Evolutionary conservation across 2,797 vertebrate species (phyloP), one percentile per base, ranked within the genome.

Genomic region (Lacerta viridis): DNA sequence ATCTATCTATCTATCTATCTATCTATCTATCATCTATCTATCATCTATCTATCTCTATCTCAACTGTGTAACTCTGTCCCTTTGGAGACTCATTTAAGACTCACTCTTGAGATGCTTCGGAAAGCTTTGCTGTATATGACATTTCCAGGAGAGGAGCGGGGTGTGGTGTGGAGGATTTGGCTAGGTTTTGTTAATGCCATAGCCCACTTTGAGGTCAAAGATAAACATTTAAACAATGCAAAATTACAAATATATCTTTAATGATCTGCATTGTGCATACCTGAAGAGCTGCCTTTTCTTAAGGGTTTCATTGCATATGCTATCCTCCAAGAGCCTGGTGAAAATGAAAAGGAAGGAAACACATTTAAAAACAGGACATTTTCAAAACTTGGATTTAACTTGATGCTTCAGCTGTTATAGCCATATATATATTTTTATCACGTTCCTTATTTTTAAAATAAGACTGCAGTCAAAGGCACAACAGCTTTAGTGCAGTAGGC

Each of bases 201-300:
- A 74, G n/a, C n/a, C 36, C 13, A 74, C 33, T 74, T 29, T 66
- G 76, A 77, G 74, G 15, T 18, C 29, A 18, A 20, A 17, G 39
- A 25, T 77, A 77, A 39, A n/a, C 17, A 29, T 41, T 18, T 64
- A 61, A 61, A 23, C 27, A 85, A 64, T 1, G 25, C 71, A 71
- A 72, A 29, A 80, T 4, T 74, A 5, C 82, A 95, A 96, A 90
- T 55, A 86, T 90, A 90, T 89, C 86, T 81, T 72, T 92, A 95
- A 93, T 88, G 92, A 95, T 95, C 91, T 91, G 95, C 95, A 68
- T 92, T 92, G 96, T 97, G 97, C 97, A 94, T 97, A 99, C 98
- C 98, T 98, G 97, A 99, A 99, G 88, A 98, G 98, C 94, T 98
- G 98, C 96, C 99, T 98, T 97, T 95, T 99, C 97, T 97, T 98